Conservation (phyloP, 2,113 vertebrate species). For the Oreotrochilus melanogaster region DNA sequence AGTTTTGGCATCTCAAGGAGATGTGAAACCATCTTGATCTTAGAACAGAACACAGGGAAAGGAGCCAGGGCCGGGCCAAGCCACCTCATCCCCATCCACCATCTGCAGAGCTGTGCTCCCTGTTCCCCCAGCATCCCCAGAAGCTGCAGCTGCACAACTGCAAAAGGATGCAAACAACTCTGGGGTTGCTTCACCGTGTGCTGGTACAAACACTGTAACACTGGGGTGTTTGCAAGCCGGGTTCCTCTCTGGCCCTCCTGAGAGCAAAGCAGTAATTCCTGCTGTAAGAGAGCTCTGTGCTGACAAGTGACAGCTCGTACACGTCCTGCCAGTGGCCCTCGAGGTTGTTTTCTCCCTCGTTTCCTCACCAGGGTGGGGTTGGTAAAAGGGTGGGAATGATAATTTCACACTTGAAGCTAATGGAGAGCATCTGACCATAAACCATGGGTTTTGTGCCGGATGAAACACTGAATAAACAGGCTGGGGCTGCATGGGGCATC, state of each 20-base stretch:
- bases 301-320: constrained; percentile 25
- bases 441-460: background rate
- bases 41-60: background rate
- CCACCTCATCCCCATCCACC: rapidly evolving
- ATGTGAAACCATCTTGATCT: rapidly evolving
- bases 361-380: constrained; percentile 55
- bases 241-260: background rate
- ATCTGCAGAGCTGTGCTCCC: rapidly evolving
- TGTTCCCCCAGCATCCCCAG: rapidly evolving
- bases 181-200: background rate
- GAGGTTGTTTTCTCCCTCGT: constrained; percentile 49
- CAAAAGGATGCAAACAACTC: background rate
- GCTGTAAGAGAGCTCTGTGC: background rate
- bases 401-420: constrained; percentile 56
- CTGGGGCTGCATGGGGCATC: background rate
- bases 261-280: background rate
- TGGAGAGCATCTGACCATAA: constrained; percentile 57
- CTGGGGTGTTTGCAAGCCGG: rapidly evolving
- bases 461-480: background rate
- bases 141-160: background rate
- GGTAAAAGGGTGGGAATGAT: constrained; percentile 48
- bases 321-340: background rate
- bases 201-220: rapidly evolving
- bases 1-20: background rate
- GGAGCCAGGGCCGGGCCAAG: background rate